Base-by-base conservation (phyloP, 2,888 invertebrate genomes). In the Cerceris rybyensis region DNA sequence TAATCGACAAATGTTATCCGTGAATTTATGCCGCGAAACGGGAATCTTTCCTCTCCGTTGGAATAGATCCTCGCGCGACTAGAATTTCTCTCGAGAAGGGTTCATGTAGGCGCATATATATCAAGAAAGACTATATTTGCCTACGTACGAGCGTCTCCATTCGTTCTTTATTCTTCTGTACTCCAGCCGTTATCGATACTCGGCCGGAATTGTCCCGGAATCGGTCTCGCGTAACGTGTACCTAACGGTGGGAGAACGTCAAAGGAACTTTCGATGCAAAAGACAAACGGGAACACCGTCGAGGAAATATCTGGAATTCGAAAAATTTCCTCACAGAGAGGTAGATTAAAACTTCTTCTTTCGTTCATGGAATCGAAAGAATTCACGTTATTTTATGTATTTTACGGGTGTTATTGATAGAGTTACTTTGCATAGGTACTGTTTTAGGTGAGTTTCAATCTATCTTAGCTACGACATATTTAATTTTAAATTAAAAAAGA, bases 161-260 rank as follows among this genome's bases (percentile, higher is more conserved):
- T 61, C 46, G 17, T 16, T 46, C 49, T 65, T 13, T 17, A 46
- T 43, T 59, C 64, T 6, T 7, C 49, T 7, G 28, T 74, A 16
- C 50, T 16, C 17, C 16, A n/a, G n/a, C 59, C 71, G 70, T 67
- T 72, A 77, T 72, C 77, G 68, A 78, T 78, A 68, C 78, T 52
- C 77, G 54, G 8, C 65, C 17, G 58, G 67, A 72, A 77, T 77
- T 72, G 67, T 72, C 39, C 54, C 50, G 43, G 60, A 77, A 72
- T 78, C 50, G 71, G 14, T 71, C 46, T 66, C 42, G 58, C 54
- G 77, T 71, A 55, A 58, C 76, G 54, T 14, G 60, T 41, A 54
- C 58, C 58, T 41, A 52, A 4, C 28, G 42, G 13, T 28, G 39
- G 57, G 54, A 57, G 17, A 54, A 8, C 64, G 1, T 70, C 75